Percentiles rank a stretch among this genome's conserved stretches.
Conservation (phyloP, 2,888 invertebrate species). For the Diadromus collaris region DNA sequence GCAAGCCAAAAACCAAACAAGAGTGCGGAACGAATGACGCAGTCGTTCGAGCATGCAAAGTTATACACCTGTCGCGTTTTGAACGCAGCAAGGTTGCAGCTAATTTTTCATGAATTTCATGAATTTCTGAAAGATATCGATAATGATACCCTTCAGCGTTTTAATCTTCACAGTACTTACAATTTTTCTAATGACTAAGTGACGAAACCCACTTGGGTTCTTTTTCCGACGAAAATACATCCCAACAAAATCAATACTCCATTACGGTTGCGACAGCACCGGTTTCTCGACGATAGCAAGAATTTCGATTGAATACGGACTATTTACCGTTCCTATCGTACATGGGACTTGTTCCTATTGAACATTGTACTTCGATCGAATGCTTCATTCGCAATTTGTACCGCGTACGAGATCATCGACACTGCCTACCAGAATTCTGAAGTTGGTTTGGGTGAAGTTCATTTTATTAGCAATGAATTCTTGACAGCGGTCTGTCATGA, state of each 20-base stretch:
- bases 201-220: too few relatives aligned
- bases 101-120: too few relatives aligned
- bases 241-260: too few relatives aligned
- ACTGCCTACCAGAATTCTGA: constrained; percentile 84
- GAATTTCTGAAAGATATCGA: too few relatives aligned
- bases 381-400: constrained; percentile 74
- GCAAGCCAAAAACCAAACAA: background rate
- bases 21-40: too few relatives aligned
- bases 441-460: constrained; percentile 83
- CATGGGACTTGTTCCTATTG: too few relatives aligned
- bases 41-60: too few relatives aligned
- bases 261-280: too few relatives aligned
- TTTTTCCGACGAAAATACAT: too few relatives aligned
- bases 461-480: constrained; percentile 84
- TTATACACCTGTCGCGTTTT: background rate
- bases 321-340: background rate
- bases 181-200: background rate
- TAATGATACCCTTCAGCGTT: too few relatives aligned
- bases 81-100: background rate
- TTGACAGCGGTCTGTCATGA: constrained; percentile 80
- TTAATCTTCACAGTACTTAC: background rate
- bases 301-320: too few relatives aligned
- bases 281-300: too few relatives aligned
- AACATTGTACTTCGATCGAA: background rate
- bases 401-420: constrained; percentile 81